Base-by-base conservation (phyloP, 1,140 invertebrate genomes). In the Contarinia nasturtii region DNA sequence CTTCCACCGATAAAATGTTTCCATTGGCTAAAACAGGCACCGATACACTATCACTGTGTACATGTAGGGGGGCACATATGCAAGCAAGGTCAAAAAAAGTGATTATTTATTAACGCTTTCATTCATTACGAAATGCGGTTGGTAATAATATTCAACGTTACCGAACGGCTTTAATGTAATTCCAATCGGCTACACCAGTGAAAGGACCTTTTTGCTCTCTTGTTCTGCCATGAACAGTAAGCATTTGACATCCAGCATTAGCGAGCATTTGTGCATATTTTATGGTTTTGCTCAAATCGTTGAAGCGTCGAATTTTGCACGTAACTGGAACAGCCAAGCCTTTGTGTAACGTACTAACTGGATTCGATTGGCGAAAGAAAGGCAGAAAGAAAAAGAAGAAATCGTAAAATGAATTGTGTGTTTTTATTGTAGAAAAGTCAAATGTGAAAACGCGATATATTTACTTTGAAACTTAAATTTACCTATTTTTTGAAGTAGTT, bases 11-110 rank as follows among this genome's bases (percentile, higher is more conserved):
- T 60, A 97, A 86, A 52, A 98, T 93, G 59, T 98, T 98, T 5
- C 95, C 95, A 72, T 99, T 99, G 5, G 93, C 91, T 60, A 98
- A 79, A 49, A 98, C 85, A 19, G 95, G 94, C 55, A 98, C 84
- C 48, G 75, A 80, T 7, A 97, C 76, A 48, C 76, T 76, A 52
- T 90, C 71, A 55, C 88, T 92, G 56, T 41, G 69, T 71, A 50
- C 54, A 46, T 10, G 21, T 42, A n/a, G n/a, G n/a, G n/a, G n/a
- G n/a, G n/a, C n/a, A 49, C 27, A 27, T 27, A 27, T n/a, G 34
- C 34, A 12, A 18, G 12, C 14, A 40, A 15, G 37, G 17, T 40
- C 14, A 14, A 40, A 36, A 8, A 36, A 40, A 40, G 14, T 3
- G 17, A 40, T 40, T 15, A 40, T 40, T 40, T 40, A 18, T 40